Conservation (phyloP, 2,888 invertebrate genomes). For the Tipula lateralis region DNA sequence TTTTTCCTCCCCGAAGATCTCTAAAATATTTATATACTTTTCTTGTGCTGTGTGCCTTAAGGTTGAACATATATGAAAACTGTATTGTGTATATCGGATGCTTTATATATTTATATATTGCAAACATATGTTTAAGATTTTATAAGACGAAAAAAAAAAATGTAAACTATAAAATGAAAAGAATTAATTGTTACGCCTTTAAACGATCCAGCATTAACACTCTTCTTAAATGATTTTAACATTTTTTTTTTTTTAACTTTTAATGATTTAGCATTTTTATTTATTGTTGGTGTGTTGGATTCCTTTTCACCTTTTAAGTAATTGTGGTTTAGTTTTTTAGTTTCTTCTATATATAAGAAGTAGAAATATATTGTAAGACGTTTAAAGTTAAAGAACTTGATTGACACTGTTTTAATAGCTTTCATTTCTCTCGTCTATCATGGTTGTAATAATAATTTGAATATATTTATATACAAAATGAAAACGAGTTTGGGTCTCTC, state of each 20-base stretch:
- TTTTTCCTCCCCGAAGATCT: not conserved
- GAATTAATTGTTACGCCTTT: slow-evolving; percentile 24
- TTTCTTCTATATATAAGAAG: not conserved
- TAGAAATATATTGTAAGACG: too few species aligned
- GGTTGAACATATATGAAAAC: not conserved
- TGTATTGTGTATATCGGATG: not conserved
- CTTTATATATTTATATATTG: not conserved
- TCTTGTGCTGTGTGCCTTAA: not conserved
- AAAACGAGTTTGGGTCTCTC: not conserved
- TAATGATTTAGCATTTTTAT: slow-evolving; percentile 7
- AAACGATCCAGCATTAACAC: slow-evolving; percentile 19
- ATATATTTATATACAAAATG: not conserved
- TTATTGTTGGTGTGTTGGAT: not conserved
- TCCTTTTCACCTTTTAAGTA: slow-evolving; percentile 7
- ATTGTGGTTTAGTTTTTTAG: not conserved
- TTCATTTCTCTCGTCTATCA: not conserved
- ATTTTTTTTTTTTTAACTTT: not conserved
- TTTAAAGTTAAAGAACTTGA: not conserved
- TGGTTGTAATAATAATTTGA: not conserved
- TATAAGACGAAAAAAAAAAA: not conserved
- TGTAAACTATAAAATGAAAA: not conserved
- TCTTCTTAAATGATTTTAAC: slow-evolving; percentile 14
- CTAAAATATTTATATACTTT: not conserved
- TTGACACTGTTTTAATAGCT: slow-evolving; percentile 24
- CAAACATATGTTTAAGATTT: not conserved